A percentile compares a stretch with the other conserved stretches of the same genome.
These are phyloP conservation scores for Protula sp. DNA, from an alignment of 2,888 invertebrate species.

Conservation along the genomic window DNA sequence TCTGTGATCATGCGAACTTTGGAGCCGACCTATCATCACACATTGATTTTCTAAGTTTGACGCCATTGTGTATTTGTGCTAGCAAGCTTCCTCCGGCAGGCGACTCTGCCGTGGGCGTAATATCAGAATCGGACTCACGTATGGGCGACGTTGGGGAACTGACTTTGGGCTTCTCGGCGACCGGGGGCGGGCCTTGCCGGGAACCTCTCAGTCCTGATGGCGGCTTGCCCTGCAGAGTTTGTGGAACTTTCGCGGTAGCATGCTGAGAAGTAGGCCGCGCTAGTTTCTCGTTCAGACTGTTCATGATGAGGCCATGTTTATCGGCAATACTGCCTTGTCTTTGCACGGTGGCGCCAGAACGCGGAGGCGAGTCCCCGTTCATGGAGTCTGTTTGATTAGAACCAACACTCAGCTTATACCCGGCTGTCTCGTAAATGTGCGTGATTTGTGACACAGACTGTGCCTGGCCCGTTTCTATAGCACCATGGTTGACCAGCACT, in stretches of 20 bases:
- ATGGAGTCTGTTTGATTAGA: not conserved
- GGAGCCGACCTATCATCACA: not conserved
- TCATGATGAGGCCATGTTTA: not conserved
- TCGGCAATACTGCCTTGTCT: not conserved
- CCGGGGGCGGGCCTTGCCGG: not conserved
- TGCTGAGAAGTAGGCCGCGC: not conserved
- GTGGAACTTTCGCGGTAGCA: not conserved
- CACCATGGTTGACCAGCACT: too few species aligned
- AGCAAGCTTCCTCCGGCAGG: not conserved
- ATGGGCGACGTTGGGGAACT: not conserved
- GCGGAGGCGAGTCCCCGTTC: not conserved
- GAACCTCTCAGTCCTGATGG: not conserved
- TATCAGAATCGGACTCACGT: not conserved
- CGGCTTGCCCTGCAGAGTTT: too few species aligned
- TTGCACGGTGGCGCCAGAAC: not conserved
- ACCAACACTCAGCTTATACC: not conserved
- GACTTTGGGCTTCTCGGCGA: not conserved
- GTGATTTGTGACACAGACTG: too few species aligned
- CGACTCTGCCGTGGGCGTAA: not conserved
- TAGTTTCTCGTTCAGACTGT: not conserved
- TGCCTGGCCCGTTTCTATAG: too few species aligned
- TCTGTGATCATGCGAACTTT: not conserved
- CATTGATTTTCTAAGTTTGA: not conserved
- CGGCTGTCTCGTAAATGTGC: not conserved
- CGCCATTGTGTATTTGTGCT: not conserved